Base-by-base conservation (phyloP, 2,113 vertebrate genomes). In the Austrofundulus limnaeus region DNA sequence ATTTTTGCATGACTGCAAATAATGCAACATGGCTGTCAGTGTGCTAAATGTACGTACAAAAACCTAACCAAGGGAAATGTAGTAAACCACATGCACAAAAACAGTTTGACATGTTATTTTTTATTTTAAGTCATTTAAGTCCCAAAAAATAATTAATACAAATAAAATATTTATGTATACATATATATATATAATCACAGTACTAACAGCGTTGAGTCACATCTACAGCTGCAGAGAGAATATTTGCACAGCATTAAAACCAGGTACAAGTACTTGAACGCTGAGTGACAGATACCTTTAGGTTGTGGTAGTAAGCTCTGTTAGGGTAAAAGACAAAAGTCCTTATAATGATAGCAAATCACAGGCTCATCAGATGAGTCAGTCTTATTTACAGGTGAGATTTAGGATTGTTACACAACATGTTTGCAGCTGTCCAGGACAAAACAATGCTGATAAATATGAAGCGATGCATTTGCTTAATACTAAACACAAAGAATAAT, bases 391-490 rank as follows among this genome's bases (percentile, higher is more conserved):
- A 64, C 13, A 61, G 19, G 51, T n/a, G 39, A 5, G 10, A 24
- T 10, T 17, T 11, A 5, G 2, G 17, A 11, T n/a, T n/a, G n/a
- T n/a, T n/a, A n/a, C 16, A 9, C 5, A 0, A 15, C 7, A 41
- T 7, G 58, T 64, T 13, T 50, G 16, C 19, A 71, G 47, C 25
- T 43, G 1, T 46, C 24, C 48, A 38, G 67, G 19, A 65, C 11
- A 38, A 42, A 76, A 65, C 15, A 58, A n/a, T 7, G 21, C 19
- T 47, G 62, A 76, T 73, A 81, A 73, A 74, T 67, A 81, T 48
- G 12, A n/a, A n/a, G n/a, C n/a, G n/a, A n/a, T n/a, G n/a, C n/a
- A n/a, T n/a, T n/a, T n/a, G n/a, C 60, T 70, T 50, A 5, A 37
- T 57, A 28, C 7, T 28, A 28, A 28, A 3, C 3, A 28, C 7